Base-by-base conservation (phyloP, 2,797 vertebrate genomes). In the Lateolabrax maculatus region DNA sequence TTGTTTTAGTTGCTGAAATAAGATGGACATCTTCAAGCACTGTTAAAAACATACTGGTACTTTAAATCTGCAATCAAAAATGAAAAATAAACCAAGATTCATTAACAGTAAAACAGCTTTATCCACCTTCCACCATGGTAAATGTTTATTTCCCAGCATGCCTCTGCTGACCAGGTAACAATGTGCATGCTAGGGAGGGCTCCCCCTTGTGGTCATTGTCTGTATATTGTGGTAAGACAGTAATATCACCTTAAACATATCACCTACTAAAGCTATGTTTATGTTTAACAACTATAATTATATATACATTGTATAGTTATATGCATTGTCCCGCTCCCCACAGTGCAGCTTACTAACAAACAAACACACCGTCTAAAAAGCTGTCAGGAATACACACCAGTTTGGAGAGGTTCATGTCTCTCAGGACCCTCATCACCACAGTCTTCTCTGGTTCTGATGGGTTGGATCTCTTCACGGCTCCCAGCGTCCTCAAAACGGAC, bases 391-490 rank as follows among this genome's bases (percentile, higher is more conserved):
- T n/a, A 72, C 61, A 44, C 29, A 66, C 49, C 56, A 97, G 92
- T 86, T 97, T 97, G 77, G 96, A 97, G 34, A 97, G 94, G 91
- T 97, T 97, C 96, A 97, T 97, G 92, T 97, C 96, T 57, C 96
- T 90, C 44, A 97, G 94, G 80, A 97, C 96, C 85, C 96, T 95
- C 96, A 97, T 97, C 79, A 97, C 96, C 48, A 96, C 93, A 0
- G 95, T 96, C 87, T 95, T 94, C 92, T 97, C 96, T 23, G 93
- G 88, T 65, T 97, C 96, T 16, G 89, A 82, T 0, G 96, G 96
- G 84, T 95, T 96, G 11, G 95, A 95, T 75, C 96, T 94, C 90
- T 97, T 97, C 79, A 95, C 95, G 2, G 96, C 89, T 56, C 96
- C 96, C 75, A 97, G 92, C 0, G 96, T 97, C 89, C 96, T 94